Evolutionary conservation across 2,113 vertebrate species (phyloP).

Genomic region (Oriolus oriolus): DNA sequence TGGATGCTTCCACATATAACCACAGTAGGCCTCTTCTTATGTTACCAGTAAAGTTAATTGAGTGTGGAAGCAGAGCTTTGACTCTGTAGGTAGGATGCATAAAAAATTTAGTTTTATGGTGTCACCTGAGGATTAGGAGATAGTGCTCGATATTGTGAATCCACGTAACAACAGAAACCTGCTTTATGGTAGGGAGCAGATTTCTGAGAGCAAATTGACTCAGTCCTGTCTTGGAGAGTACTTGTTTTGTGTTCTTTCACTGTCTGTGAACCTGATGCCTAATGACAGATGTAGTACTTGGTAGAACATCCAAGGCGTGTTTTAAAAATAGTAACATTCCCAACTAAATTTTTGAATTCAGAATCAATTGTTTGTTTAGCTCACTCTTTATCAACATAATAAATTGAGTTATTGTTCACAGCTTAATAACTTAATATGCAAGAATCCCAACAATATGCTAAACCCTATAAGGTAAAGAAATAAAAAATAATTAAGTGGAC

Average conservation of each 20-base stretch:
- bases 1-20: background rate
- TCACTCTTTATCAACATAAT: background rate
- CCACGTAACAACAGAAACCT: background rate
- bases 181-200: background rate
- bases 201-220: background rate
- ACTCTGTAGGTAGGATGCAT: background rate
- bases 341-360: background rate
- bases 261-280: background rate
- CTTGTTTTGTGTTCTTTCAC: background rate
- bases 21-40: background rate
- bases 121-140: background rate
- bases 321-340: background rate
- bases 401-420: background rate
- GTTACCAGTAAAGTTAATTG: background rate
- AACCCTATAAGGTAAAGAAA: background rate
- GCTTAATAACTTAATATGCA: background rate
- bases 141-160: background rate
- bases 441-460: background rate
- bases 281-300: background rate
- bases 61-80: background rate
- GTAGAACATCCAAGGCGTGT: background rate
- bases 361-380: background rate
- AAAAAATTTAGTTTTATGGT: background rate
- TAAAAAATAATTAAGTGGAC: background rate
- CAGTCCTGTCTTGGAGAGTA: background rate